Base-by-base conservation (phyloP, 2,113 vertebrate genomes). In the Phrynosoma platyrhinos region DNA sequence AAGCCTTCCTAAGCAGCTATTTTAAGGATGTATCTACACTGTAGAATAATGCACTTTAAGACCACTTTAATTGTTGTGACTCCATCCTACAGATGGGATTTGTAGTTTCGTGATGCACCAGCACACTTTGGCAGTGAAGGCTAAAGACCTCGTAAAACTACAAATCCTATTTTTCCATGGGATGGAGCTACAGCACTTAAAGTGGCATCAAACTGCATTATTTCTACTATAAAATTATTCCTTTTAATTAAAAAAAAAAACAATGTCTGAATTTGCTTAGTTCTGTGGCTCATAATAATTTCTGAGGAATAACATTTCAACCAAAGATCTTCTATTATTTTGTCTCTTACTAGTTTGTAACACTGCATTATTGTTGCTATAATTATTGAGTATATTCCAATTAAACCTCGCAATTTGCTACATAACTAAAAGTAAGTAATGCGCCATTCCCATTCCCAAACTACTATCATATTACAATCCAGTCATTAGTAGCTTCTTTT, bases 311-410 rank as follows among this genome's bases (percentile, higher is more conserved):
- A 52, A 25, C 0, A 16, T 64, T 87, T 71, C 47, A 75, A 53
- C 5, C 16, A 9, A 62, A 91, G n/a, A 0, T 0, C 20, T 64
- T 74, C 40, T 74, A 69, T 32, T 86, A 2, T 90, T 92, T 87
- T 66, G 89, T 0, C 0, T 42, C 20, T 18, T 0, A 0, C 25
- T 27, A 9, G 13, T 92, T 94, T 89, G 64, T 71, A 30, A 66
- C 16, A 85, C 88, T 74, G 53, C 16, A 55, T 55, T 0, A 0
- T 20, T 30, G 2, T 36, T 68, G 55, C 66, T n/a, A n/a, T 83
- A 21, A 52, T 80, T 90, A 83, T 79, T 1, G 25, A 87, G 83
- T 91, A 64, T 77, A 85, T 88, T 90, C 87, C 55, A 79, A 62
- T 12, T 72, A 71, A 74, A 58, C 40, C 2, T 62, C 12, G 25